A percentile compares a stretch with the other conserved stretches of the same genome.
phyloP scores from a whole-genome alignment of 2,113 vertebrate species.

The Deroptyus accipitrinus region DNA sequence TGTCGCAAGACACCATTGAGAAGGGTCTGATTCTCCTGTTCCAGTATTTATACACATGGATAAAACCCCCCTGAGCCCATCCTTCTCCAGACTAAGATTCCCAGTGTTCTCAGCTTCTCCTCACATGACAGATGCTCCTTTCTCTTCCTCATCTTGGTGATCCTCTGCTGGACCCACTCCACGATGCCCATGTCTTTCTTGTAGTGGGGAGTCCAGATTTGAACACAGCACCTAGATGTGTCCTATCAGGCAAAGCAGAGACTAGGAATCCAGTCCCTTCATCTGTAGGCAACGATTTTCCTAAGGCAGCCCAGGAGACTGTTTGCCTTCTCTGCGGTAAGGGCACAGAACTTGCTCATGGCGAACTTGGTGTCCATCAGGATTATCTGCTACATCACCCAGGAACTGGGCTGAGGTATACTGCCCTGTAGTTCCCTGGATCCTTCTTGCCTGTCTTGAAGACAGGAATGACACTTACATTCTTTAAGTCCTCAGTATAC shows the following conservation, averaged over 20 bases:
- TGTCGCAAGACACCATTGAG: background rate
- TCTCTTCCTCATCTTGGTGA: background rate
- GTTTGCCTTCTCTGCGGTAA: background rate
- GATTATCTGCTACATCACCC: background rate
- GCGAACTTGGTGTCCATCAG: background rate
- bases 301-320: background rate
- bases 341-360: background rate
- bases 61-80: background rate
- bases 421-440: background rate
- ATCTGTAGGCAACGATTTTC: background rate
- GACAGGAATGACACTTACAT: background rate
- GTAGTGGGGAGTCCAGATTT: background rate
- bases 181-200: background rate
- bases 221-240: background rate
- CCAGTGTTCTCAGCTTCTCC: background rate
- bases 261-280: background rate
- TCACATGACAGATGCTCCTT: background rate
- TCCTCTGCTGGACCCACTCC: background rate
- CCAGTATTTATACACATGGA: fast-evolving
- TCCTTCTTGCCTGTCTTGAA: background rate
- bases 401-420: background rate
- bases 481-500: background rate
- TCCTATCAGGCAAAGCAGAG: background rate
- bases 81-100: background rate
- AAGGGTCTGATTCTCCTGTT: background rate